A percentile compares a stretch with the other conserved stretches of the same genome.
Conservation (phyloP, 1,140 invertebrate genomes). For the Diabrotica virgifera region DNA sequence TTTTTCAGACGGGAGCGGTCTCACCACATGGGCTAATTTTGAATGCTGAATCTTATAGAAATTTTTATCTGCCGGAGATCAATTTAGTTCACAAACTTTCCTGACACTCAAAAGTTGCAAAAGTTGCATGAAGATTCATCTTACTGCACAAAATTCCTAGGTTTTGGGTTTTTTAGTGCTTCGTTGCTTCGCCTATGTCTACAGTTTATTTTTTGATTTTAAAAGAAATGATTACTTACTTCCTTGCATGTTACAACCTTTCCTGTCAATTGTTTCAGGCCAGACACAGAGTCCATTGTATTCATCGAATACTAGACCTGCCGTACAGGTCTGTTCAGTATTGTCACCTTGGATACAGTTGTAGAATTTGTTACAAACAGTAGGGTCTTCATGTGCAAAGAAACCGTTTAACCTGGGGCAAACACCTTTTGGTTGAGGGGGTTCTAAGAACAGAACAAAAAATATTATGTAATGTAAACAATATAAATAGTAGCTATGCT, state of each 20-base stretch:
- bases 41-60: too few species aligned
- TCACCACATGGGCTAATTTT: too few species aligned
- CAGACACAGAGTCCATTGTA: slow-evolving; percentile 83
- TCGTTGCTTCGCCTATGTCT: too few species aligned
- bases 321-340: slow-evolving; percentile 76
- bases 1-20: too few species aligned
- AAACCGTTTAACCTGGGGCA: slow-evolving; percentile 85
- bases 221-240: slow-evolving; percentile 39
- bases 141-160: too few species aligned
- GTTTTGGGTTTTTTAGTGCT: too few species aligned
- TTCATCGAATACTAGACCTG: slow-evolving; percentile 84
- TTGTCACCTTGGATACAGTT: slow-evolving; percentile 85
- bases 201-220: not conserved
- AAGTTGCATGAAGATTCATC: too few species aligned
- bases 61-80: too few species aligned
- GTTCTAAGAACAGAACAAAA: slow-evolving; percentile 56
- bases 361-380: slow-evolving; percentile 81
- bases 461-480: too few species aligned
- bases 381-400: slow-evolving; percentile 79
- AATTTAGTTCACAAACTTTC: too few species aligned
- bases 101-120: too few species aligned
- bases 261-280: slow-evolving; percentile 75
- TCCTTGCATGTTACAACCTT: slow-evolving; percentile 59
- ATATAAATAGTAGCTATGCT: too few species aligned
- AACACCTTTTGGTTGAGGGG: slow-evolving; percentile 65